These are phyloP conservation scores for Drosophila sulfurigaster DNA, from an alignment of 1,140 invertebrate genomes.

Conservation along the genomic window DNA sequence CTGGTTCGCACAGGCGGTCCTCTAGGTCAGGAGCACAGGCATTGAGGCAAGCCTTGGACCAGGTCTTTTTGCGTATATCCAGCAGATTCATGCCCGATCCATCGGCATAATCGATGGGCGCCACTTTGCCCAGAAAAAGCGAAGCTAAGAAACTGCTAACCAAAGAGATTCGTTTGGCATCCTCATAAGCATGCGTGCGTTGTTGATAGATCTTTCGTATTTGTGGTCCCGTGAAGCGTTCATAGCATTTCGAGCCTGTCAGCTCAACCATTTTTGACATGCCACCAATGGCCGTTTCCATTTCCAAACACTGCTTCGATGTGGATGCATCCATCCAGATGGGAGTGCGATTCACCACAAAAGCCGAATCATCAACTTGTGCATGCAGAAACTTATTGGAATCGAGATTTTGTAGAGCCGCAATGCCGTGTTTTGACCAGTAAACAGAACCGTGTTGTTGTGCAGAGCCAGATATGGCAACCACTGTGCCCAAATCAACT, in stretches of 20 bases:
- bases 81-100: conserved; percentile 98
- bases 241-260: conserved; percentile 96
- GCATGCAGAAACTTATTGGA: conserved; percentile 92
- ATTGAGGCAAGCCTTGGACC: conserved; percentile 91
- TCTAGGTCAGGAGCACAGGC: conserved; percentile 90
- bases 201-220: conserved; percentile 94
- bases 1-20: conserved; percentile 90
- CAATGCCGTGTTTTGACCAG: conserved; percentile 92
- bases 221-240: conserved; percentile 97
- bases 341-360: conserved; percentile 93
- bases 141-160: conserved; percentile 97
- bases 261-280: conserved; percentile 92
- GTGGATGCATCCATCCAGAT: conserved; percentile 99
- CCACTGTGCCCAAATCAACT: conserved; percentile 92
- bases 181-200: conserved; percentile 90
- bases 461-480: conserved; percentile 94
- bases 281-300: conserved; percentile 94
- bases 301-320: conserved; percentile 89
- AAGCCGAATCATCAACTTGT: conserved; percentile 90
- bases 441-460: conserved; percentile 99
- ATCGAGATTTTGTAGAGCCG: conserved; percentile 89
- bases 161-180: conserved; percentile 95
- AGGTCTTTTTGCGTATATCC: conserved; percentile 92
- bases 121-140: conserved; percentile 95
- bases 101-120: conserved; percentile 96